Evolutionary conservation across 1,140 invertebrate genomes (phyloP), one percentile per base, ranked within the genome.

Genomic region (Eumaeus atala): DNA sequence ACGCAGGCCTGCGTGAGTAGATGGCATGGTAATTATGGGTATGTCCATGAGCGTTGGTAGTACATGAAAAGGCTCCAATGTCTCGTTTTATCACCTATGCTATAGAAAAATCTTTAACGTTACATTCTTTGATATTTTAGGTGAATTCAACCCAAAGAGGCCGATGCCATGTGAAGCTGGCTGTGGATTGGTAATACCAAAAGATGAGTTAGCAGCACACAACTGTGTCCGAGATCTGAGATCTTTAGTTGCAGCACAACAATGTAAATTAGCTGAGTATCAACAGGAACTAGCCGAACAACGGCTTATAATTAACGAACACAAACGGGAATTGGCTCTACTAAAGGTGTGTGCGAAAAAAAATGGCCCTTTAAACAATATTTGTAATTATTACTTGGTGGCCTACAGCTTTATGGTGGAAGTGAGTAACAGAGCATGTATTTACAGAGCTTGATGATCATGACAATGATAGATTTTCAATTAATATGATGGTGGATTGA

Each of bases 171-270:
- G 97, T 84, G 96, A 97, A 67, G 92, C 94, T 72, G 97, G 97
- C 5, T 98, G 97, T 81, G 96, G 95, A 38, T 89, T 97, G 17
- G 92, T 97, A 51, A 95, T 98, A 69, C 96, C 97, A 18, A 98
- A 97, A 88, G 96, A 98, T 88, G 96, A 98, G 84, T 78, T 98
- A 0, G 95, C 95, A 79, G 94, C 96, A 66, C 97, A 98, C 74
- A 98, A 98, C 74, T 98, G 97, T 81, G 93, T 98, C 6, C 89
- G 93, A 61, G 96, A 98, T 84, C 84, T 98, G 1, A 90, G 96
- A 51, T 91, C 91, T 8, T 77, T 97, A n/a, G 94, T 98, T 52
- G 91, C 95, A 48, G 92, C 92, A 18, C 95, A 97, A 74, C 93
- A 96, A 61, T 92, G 94, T 54, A 96, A 96, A 83, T 87, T 98